Percentiles rank a stretch among this genome's conserved stretches.
phyloP scores from a whole-genome alignment of 2,113 vertebrate species.

The Neotoma lepida region DNA sequence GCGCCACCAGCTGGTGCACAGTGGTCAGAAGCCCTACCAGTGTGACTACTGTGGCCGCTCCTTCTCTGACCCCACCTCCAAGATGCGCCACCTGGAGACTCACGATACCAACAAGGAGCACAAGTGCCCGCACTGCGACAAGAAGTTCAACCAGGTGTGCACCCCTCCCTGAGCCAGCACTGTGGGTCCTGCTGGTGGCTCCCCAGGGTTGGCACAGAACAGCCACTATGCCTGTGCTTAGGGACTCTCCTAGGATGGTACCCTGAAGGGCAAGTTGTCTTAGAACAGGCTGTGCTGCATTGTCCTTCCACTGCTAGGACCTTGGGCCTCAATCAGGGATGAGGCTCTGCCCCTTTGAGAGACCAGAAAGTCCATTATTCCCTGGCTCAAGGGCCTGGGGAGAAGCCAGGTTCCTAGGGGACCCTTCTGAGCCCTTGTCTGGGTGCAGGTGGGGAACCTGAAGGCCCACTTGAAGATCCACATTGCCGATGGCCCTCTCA shows the following conservation, averaged over 20 bases:
- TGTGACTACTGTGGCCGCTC: slow-evolving; percentile 96
- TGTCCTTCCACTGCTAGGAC: neutral
- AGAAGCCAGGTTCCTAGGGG: too few species aligned
- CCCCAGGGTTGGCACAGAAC: neutral
- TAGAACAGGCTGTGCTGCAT: neutral
- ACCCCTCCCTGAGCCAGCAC: neutral
- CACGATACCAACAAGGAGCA: slow-evolving; percentile 97
- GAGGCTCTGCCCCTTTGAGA: neutral
- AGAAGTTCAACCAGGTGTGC: slow-evolving; percentile 97
- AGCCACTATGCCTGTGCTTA: neutral
- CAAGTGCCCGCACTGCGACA: slow-evolving; percentile 97
- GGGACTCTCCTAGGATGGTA: neutral
- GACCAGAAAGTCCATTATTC: neutral
- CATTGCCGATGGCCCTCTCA: slow-evolving; percentile 94
- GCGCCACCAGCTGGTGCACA: slow-evolving; percentile 98
- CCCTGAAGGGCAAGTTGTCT: too few species aligned
- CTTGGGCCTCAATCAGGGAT: neutral
- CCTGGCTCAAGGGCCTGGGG: neutral
- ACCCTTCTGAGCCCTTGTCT: slow-evolving; percentile 36
- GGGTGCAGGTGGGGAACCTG: slow-evolving; percentile 92
- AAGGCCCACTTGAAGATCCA: slow-evolving; percentile 98
- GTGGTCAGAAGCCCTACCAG: slow-evolving; percentile 96
- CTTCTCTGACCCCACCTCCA: slow-evolving; percentile 98
- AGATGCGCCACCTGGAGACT: slow-evolving; percentile 98
- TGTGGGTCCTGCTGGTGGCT: too few species aligned